These are phyloP conservation scores for Drosophila putrida DNA, from an alignment of 2,888 invertebrate genomes.

Conservation along the genomic window DNA sequence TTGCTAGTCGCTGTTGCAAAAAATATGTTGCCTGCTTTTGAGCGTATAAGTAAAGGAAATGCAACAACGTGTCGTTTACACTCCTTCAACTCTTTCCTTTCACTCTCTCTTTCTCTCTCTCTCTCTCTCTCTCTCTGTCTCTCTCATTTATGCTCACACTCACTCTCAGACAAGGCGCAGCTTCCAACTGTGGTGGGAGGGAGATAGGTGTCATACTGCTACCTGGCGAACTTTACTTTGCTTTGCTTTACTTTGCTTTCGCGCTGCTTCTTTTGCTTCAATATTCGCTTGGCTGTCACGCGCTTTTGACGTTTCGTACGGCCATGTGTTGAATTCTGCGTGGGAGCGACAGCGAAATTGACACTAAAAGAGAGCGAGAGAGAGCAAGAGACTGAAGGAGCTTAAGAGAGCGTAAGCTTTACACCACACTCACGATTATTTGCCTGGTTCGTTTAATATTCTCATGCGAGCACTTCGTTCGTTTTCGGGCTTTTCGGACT, in stretches of 20 bases:
- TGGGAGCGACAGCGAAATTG: constrained; percentile 40
- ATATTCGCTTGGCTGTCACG: constrained; percentile 61
- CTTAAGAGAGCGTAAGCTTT: constrained; percentile 50
- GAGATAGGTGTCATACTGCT: constrained; percentile 24
- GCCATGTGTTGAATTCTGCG: constrained; percentile 66
- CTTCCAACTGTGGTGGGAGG: constrained; percentile 46
- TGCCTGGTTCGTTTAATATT: constrained; percentile 60
- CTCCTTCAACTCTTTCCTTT: constrained; percentile 36
- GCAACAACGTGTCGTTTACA: constrained; percentile 76
- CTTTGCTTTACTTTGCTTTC: constrained; percentile 48
- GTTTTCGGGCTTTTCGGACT: constrained; percentile 62
- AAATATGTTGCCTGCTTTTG: constrained; percentile 57
- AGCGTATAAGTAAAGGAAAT: constrained; percentile 63
- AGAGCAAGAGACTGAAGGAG: constrained; percentile 14
- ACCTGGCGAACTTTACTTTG: constrained; percentile 68
- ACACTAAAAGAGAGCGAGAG: constrained; percentile 12
- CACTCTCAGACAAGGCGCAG: constrained; percentile 40
- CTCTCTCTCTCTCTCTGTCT: background rate
- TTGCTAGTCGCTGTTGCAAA: constrained; percentile 25
- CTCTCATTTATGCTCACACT: constrained; percentile 1
- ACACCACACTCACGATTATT: constrained; percentile 44
- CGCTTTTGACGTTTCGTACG: constrained; percentile 65
- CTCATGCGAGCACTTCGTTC: constrained; percentile 36
- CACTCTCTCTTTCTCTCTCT: constrained; percentile 5
- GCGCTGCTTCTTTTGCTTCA: constrained; percentile 39